Base-by-base conservation (phyloP, 2,888 invertebrate genomes). In the Luperina testacea region DNA sequence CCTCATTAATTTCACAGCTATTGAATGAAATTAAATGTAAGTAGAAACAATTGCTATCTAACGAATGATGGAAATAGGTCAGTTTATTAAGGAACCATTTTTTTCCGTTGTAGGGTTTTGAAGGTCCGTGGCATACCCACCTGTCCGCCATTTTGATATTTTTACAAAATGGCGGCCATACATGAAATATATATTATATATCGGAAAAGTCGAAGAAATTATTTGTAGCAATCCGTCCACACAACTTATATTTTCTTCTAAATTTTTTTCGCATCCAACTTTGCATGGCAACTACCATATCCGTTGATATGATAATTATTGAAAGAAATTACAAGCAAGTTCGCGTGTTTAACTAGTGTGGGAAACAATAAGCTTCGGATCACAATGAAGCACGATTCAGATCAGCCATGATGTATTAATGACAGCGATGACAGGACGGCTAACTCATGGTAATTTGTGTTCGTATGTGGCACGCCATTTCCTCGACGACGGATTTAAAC, bases 311-410 rank as follows among this genome's bases (percentile, higher is more conserved):
- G 72, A 84, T 84, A 80, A 85, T 85, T 82, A 85, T 85, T 82
- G 80, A 57, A 69, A 67, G 72, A 80, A 85, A 86, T 77, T 82
- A 85, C 75, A 75, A 77, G 72, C 53, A 69, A 77, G 75, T 65
- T 85, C 80, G 84, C 86, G 83, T 85, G 84, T 73, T 70, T 53
- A 64, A 42, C 75, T 80, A 77, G 80, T 82, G 79, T 86, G 86
- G 83, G 85, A 85, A 85, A 80, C 75, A 83, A 85, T 85, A 80
- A 85, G 77, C 80, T 59, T 48, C 1, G 32, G 17, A 64, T 42
- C n/a, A 85, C 86, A 85, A 83, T 64, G 83, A 72, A 7, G 67
- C 86, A 85, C 85, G 85, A 85, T 86, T 81, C 53, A 51, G 75
- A 85, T 81, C 86, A 38, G 3, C 48, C 71, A 78, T 85, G 84